A percentile compares a stretch with the other conserved stretches of the same genome.
Conservation (phyloP, 2,797 vertebrate genomes). For the Eulemur coronatus region DNA sequence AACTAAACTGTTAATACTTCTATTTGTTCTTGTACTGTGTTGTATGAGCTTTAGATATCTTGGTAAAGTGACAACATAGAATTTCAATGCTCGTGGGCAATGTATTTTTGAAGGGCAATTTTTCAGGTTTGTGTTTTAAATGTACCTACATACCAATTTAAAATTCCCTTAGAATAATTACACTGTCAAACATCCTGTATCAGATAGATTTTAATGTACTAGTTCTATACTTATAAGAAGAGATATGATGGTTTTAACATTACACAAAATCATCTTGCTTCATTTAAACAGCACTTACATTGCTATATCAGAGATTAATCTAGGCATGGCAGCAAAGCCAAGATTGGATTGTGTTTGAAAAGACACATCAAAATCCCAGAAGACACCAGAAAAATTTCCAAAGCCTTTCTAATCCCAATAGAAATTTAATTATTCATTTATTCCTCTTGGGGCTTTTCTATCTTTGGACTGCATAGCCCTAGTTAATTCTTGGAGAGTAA, state of each 20-base stretch:
- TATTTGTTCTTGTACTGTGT: not conserved
- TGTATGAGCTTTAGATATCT: not conserved
- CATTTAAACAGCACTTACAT: not conserved
- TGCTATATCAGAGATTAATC: not conserved
- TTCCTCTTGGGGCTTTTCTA: not conserved
- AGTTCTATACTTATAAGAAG: not conserved
- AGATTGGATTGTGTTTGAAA: not conserved
- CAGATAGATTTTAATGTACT: not conserved
- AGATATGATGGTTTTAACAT: not conserved
- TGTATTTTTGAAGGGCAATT: constrained; percentile 9
- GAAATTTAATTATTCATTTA: constrained; percentile 54
- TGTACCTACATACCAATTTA: constrained; percentile 23
- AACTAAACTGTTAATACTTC: not conserved
- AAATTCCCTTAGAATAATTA: constrained; percentile 35
- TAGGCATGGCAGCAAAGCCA: not conserved
- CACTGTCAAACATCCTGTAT: not conserved
- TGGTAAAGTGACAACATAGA: constrained; percentile 33
- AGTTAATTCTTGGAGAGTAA: constrained; percentile 46
- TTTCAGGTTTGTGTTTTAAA: constrained; percentile 29
- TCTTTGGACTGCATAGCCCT: constrained; percentile 30
- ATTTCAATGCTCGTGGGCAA: constrained; percentile 24
- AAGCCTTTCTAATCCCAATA: constrained; percentile 48
- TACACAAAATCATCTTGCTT: constrained; percentile 9
- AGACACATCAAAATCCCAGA: constrained; percentile 5
- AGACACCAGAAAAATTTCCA: constrained; percentile 25